These are phyloP conservation scores for Ormia ochracea DNA, from an alignment of 2,888 invertebrate genomes.

Conservation along the genomic window DNA sequence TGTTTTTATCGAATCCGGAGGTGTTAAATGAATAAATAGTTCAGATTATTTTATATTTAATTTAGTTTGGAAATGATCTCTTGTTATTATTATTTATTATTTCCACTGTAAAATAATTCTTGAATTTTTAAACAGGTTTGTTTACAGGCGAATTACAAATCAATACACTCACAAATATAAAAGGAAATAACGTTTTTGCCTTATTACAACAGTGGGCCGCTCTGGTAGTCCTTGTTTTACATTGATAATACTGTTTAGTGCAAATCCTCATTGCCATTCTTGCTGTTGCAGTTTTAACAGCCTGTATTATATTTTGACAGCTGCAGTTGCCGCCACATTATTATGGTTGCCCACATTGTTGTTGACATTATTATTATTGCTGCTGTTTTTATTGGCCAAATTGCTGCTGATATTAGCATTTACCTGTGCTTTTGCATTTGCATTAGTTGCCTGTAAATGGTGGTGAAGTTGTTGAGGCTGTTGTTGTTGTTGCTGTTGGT, in stretches of 20 bases:
- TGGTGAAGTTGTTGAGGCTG: conserved; percentile 51
- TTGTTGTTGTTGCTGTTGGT: conserved; percentile 43
- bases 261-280: conserved; percentile 6
- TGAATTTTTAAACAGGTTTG: not conserved
- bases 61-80: too few relatives aligned
- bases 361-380: conserved; percentile 12
- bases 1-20: too few relatives aligned
- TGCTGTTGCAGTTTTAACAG: not conserved
- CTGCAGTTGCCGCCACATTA: conserved; percentile 62
- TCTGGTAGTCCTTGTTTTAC: not conserved
- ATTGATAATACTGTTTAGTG: not conserved
- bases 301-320: conserved; percentile 66
- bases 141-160: not conserved
- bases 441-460: conserved; percentile 21
- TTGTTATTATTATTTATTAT: not conserved
- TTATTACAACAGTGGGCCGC: not conserved
- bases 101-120: not conserved
- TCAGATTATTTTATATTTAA: too few relatives aligned
- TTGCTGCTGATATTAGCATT: conserved; percentile 50
- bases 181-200: not conserved
- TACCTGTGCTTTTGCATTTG: conserved; percentile 46
- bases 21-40: too few relatives aligned
- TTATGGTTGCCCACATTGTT: conserved; percentile 53
- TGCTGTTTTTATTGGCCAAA: conserved; percentile 46
- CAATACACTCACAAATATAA: not conserved